Conservation (phyloP, 2,888 invertebrate genomes). For the Noctua janthina region DNA sequence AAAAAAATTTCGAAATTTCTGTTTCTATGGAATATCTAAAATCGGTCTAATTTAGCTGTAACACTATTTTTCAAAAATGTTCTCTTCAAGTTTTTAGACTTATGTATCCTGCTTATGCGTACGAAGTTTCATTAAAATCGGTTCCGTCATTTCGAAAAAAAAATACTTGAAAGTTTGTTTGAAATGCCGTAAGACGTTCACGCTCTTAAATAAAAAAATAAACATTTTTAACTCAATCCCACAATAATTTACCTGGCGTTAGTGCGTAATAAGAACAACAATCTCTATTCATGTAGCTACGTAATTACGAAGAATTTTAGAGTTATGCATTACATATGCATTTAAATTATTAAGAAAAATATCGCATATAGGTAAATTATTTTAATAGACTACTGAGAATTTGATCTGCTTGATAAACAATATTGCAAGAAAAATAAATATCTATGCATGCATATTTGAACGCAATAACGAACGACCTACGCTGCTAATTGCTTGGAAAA, state of each 20-base stretch:
- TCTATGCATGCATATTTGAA: constrained; percentile 5
- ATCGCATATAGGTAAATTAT: background rate
- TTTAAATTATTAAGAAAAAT: constrained; percentile 16
- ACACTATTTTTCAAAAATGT: no score
- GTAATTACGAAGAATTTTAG: constrained; percentile 18
- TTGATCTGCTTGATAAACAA: constrained; percentile 20
- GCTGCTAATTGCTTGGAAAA: background rate
- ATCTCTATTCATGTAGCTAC: background rate
- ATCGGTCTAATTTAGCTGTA: no score
- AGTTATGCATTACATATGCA: background rate
- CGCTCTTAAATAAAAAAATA: background rate
- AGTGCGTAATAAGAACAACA: constrained; percentile 8
- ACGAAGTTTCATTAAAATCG: no score
- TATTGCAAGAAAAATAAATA: constrained; percentile 19
- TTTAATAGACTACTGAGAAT: constrained; percentile 33
- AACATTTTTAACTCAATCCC: background rate
- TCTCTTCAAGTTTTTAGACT: no score
- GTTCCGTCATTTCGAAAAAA: no score
- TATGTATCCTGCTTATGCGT: no score
- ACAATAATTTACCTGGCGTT: background rate
- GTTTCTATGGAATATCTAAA: no score
- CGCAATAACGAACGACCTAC: background rate
- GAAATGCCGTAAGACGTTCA: no score
- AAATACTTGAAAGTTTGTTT: no score
- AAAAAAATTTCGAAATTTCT: no score